Evolutionary conservation across 1,140 invertebrate genomes (phyloP).

Genomic region (Mycetomoellerius zeteki): DNA sequence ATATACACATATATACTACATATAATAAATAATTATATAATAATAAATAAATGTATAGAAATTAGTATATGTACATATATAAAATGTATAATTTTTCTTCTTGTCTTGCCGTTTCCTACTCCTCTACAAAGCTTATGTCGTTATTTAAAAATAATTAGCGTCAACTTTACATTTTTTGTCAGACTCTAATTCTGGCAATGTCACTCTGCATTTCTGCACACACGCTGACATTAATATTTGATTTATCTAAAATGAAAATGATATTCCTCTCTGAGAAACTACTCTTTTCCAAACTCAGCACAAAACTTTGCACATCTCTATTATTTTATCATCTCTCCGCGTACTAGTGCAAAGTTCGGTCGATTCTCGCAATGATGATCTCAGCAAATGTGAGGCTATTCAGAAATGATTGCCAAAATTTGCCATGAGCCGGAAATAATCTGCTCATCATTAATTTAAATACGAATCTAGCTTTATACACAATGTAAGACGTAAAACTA

Average conservation of each 20-base stretch:
- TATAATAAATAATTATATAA: neutral
- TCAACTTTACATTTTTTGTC: neutral
- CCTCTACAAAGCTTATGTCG: neutral
- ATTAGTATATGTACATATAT: neutral
- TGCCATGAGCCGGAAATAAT: constrained; percentile 28
- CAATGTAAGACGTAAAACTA: neutral
- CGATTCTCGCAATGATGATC: constrained; percentile 38
- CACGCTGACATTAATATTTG: constrained; percentile 54
- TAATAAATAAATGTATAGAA: neutral
- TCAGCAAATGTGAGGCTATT: constrained; percentile 49
- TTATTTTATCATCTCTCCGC: constrained; percentile 63
- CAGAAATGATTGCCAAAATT: constrained; percentile 35
- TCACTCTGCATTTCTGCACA: constrained; percentile 28
- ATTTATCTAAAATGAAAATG: constrained; percentile 57
- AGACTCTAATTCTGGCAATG: neutral
- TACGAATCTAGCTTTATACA: neutral
- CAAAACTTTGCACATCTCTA: constrained; percentile 66
- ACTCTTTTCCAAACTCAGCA: constrained; percentile 54
- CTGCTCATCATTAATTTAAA: constrained; percentile 41
- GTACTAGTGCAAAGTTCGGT: constrained; percentile 37
- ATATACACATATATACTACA: neutral
- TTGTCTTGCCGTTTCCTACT: neutral
- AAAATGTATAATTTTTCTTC: neutral
- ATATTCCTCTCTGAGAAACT: neutral
- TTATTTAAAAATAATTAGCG: constrained; percentile 4